Evolutionary conservation across 2,113 vertebrate genomes (phyloP).

Genomic region (Heteronetta atricapilla): DNA sequence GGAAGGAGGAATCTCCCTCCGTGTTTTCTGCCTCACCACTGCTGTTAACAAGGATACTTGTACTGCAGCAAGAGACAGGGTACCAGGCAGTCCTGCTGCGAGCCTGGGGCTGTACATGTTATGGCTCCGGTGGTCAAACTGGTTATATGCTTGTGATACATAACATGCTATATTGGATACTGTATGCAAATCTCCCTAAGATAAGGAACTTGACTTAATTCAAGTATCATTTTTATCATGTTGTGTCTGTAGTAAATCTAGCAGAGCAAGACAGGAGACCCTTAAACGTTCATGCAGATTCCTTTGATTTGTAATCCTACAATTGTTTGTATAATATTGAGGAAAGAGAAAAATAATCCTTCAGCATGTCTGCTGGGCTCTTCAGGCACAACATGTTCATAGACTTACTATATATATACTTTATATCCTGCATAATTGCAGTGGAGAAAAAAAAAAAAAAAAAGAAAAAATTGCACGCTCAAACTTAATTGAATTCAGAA

Average conservation of each 20-base stretch:
- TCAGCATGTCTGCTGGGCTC: background rate
- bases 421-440: background rate
- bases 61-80: background rate
- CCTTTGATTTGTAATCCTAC: background rate
- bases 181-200: background rate
- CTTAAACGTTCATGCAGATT: background rate
- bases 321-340: background rate
- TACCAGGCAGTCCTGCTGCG: background rate
- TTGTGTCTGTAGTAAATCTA: background rate
- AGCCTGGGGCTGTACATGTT: background rate
- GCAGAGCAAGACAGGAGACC: background rate
- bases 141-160: background rate
- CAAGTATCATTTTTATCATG: background rate
- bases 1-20: background rate
- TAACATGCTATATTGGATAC: background rate
- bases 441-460: background rate
- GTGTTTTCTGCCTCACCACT: background rate
- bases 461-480: slow-evolving; percentile 7
- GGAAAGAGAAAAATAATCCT: background rate
- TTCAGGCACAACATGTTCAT: background rate
- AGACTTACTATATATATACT: background rate
- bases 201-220: background rate
- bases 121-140: background rate
- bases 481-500: slow-evolving; percentile 50
- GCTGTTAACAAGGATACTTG: background rate